These are phyloP conservation scores for Tenthredo amoena DNA, from an alignment of 2,888 invertebrate species.

Conservation along the genomic window DNA sequence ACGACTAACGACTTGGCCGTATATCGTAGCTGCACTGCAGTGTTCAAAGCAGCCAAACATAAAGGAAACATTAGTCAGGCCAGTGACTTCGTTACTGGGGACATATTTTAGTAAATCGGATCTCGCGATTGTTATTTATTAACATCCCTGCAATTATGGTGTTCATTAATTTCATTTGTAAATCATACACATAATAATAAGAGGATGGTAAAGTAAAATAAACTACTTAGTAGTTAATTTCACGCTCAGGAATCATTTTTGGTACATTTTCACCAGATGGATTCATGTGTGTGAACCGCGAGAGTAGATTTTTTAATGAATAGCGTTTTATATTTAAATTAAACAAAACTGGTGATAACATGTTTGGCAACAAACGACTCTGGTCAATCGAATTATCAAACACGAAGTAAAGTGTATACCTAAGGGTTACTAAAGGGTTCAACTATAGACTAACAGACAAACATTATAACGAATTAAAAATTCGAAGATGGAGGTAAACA, in stretches of 20 bases:
- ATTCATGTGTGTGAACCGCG: not conserved
- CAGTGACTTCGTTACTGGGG: not conserved
- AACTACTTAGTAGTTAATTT: not conserved
- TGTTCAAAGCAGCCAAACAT: conserved; percentile 9
- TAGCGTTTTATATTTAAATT: not conserved
- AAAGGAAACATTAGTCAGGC: conserved; percentile 31
- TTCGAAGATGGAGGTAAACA: not conserved
- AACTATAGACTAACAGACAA: not conserved
- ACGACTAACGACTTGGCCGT: not conserved
- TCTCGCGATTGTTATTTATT: not conserved
- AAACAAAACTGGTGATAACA: not conserved
- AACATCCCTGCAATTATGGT: not conserved
- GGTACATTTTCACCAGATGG: not conserved
- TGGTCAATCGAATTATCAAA: not conserved
- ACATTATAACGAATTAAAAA: not conserved
- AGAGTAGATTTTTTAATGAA: not conserved
- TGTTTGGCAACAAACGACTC: conserved; percentile 39
- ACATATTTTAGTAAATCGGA: not conserved
- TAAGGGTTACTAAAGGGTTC: not conserved
- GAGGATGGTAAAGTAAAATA: not conserved
- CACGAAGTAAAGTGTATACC: not conserved
- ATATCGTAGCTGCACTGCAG: not conserved
- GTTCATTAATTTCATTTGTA: not conserved
- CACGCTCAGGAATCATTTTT: not conserved
- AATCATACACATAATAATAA: not conserved